Conservation (phyloP, 2,888 invertebrate species). For the Oligia latruncula region DNA sequence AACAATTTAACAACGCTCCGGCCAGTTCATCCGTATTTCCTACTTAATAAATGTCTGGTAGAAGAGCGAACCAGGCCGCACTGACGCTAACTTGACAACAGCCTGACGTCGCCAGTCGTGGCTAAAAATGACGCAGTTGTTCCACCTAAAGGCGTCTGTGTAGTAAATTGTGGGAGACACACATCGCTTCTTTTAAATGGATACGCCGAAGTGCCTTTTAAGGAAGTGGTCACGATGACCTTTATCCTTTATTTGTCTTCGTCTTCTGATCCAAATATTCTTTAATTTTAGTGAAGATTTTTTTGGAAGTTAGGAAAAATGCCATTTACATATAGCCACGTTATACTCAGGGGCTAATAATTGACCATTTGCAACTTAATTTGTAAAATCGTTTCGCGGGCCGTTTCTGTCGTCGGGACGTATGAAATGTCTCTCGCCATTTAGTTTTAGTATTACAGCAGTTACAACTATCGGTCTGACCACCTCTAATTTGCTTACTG, state of each 20-base stretch:
- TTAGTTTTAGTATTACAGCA: constrained; percentile 21
- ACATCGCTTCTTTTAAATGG: constrained; percentile 44
- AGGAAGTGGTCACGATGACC: constrained; percentile 6
- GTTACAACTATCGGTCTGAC: constrained; percentile 14
- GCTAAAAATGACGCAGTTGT: constrained; percentile 80
- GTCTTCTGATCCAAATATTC: constrained; percentile 10
- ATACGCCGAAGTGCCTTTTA: constrained; percentile 9
- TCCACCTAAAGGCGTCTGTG: constrained; percentile 65
- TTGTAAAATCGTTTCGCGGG: constrained; percentile 16
- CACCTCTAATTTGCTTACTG: neutral
- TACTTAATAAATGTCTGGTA: constrained; percentile 84
- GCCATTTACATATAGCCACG: neutral
- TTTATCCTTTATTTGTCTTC: neutral
- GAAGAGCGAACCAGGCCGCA: constrained; percentile 68
- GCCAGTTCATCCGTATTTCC: constrained; percentile 76
- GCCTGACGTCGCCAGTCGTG: constrained; percentile 74
- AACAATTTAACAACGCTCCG: constrained; percentile 69
- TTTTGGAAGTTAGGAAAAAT: neutral
- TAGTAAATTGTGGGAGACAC: constrained; percentile 63
- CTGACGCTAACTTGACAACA: constrained; percentile 84
- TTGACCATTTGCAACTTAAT: constrained; percentile 15
- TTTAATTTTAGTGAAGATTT: neutral
- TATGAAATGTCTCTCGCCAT: constrained; percentile 26
- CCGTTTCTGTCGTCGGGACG: neutral
- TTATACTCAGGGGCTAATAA: neutral